phyloP scores from a whole-genome alignment of 2,113 vertebrate species.

The Cyanistes caeruleus region DNA sequence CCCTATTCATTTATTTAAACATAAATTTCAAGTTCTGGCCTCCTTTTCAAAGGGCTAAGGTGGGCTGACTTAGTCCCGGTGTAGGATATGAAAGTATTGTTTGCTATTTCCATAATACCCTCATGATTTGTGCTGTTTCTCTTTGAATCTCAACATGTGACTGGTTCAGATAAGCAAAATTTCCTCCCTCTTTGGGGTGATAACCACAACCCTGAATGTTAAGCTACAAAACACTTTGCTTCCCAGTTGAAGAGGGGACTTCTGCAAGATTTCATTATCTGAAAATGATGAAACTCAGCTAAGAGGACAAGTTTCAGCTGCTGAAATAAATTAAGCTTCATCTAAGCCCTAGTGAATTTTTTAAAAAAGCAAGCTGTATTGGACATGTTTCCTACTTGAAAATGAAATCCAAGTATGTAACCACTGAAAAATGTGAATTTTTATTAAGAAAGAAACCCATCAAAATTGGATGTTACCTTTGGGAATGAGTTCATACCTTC shows the following conservation, averaged over 20 bases:
- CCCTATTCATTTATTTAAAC: background rate
- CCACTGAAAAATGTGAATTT: background rate
- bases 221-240: background rate
- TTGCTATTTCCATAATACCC: background rate
- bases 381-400: background rate
- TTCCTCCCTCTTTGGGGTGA: background rate
- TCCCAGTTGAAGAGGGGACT: background rate
- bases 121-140: background rate
- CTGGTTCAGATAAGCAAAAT: background rate
- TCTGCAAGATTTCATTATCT: background rate
- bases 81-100: background rate
- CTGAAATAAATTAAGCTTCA: constrained; percentile 23
- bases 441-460: background rate
- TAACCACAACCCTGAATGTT: background rate
- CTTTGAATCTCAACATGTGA: background rate
- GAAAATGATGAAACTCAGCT: background rate
- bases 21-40: background rate
- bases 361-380: background rate
- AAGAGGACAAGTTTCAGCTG: background rate
- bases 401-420: background rate
- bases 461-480: background rate
- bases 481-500: background rate
- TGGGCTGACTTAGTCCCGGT: background rate
- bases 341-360: background rate
- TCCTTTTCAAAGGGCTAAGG: background rate